These are phyloP conservation scores for Centropristis striata DNA, from an alignment of 2,113 vertebrate genomes.

Conservation along the genomic window DNA sequence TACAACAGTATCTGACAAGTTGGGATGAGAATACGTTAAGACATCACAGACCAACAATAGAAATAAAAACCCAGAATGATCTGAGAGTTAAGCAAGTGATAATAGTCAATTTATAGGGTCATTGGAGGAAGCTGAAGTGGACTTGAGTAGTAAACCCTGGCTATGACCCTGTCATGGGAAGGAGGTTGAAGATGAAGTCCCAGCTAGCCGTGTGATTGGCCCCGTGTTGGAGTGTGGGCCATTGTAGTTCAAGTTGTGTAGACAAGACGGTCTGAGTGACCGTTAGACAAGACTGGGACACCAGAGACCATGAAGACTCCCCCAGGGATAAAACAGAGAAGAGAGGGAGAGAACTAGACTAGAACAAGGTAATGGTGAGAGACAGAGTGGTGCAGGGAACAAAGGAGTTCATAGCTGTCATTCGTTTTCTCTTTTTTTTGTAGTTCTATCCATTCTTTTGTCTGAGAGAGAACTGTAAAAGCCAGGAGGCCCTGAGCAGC, in stretches of 20 bases:
- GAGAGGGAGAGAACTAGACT: slow-evolving; percentile 24
- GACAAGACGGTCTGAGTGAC: slow-evolving; percentile 55
- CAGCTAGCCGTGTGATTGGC: background rate
- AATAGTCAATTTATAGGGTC: no score
- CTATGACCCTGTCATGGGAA: background rate
- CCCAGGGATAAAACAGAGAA: slow-evolving; percentile 49
- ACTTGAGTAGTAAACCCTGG: background rate
- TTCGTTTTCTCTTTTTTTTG: slow-evolving; percentile 53
- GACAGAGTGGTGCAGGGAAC: slow-evolving; percentile 59
- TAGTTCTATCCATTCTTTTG: slow-evolving; percentile 74
- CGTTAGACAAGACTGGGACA: slow-evolving; percentile 67
- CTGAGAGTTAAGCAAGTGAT: background rate
- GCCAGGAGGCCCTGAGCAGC: slow-evolving; percentile 83
- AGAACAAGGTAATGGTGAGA: slow-evolving; percentile 55
- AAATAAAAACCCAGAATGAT: no score
- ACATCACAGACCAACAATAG: background rate
- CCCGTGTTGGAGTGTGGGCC: slow-evolving; percentile 10
- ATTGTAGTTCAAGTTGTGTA: slow-evolving; percentile 42
- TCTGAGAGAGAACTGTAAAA: slow-evolving; percentile 61
- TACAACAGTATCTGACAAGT: no score
- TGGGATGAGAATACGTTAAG: no score
- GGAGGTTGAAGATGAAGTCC: slow-evolving; percentile 4
- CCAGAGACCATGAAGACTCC: slow-evolving; percentile 62
- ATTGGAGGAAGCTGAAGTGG: background rate
- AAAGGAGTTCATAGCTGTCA: slow-evolving; percentile 69